Evolutionary conservation across 2,888 invertebrate species (phyloP).

Genomic region (Baccha elongata): DNA sequence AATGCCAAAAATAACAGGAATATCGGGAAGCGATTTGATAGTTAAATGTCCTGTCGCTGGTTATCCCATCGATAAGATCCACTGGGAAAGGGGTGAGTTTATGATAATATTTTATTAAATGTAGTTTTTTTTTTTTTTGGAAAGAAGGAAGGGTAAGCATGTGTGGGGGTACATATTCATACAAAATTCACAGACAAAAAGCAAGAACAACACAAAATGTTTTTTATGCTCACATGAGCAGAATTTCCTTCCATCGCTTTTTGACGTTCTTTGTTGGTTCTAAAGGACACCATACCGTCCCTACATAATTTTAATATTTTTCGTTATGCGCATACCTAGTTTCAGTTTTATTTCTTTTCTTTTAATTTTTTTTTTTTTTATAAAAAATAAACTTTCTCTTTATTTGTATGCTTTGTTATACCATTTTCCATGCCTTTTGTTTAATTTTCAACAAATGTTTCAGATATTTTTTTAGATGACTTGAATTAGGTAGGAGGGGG

Average conservation of each 20-base stretch:
- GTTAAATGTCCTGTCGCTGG: slow-evolving; percentile 96
- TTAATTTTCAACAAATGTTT: slow-evolving; percentile 65
- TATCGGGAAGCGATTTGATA: slow-evolving; percentile 91
- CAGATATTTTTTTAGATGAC: slow-evolving; percentile 41
- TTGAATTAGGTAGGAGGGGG: not conserved
- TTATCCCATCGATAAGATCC: slow-evolving; percentile 92
- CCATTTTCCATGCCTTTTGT: slow-evolving; percentile 62
- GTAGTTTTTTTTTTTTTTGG: slow-evolving; percentile 12
- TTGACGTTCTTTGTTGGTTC: slow-evolving; percentile 29
- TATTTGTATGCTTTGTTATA: slow-evolving; percentile 46
- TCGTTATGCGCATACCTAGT: slow-evolving; percentile 65
- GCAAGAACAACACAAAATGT: slow-evolving; percentile 24
- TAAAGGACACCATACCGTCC: slow-evolving; percentile 37
- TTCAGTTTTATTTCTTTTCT: slow-evolving; percentile 20
- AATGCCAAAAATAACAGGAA: slow-evolving; percentile 94
- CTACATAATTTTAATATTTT: slow-evolving; percentile 48
- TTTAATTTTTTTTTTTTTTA: slow-evolving; percentile 9
- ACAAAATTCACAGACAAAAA: slow-evolving; percentile 27
- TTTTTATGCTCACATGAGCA: slow-evolving; percentile 63
- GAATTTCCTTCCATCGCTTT: slow-evolving; percentile 50
- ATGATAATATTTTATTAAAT: not conserved
- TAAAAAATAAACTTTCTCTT: slow-evolving; percentile 20
- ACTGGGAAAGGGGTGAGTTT: slow-evolving; percentile 93
- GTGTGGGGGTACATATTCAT: not conserved
- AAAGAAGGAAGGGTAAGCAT: no score